Conservation (phyloP, 2,113 vertebrate species). For the Fregetta grallaria region DNA sequence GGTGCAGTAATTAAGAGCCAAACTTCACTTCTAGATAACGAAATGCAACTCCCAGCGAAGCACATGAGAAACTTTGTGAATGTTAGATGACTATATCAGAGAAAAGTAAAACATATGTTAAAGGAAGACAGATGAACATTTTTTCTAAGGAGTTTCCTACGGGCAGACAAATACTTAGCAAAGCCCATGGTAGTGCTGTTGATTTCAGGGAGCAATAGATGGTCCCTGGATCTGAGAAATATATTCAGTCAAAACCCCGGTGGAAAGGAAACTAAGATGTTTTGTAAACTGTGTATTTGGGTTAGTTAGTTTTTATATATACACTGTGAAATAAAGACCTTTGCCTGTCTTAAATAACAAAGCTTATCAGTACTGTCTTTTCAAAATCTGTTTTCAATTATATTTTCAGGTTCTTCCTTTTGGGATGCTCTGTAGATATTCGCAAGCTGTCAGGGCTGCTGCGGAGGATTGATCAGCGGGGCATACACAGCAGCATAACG, state of each 20-base stretch:
- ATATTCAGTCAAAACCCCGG: neutral
- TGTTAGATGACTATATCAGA: neutral
- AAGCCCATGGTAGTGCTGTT: neutral
- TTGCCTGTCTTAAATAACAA: neutral
- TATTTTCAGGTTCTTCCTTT: neutral
- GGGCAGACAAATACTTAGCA: neutral
- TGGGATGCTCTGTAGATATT: neutral
- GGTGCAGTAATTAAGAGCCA: neutral
- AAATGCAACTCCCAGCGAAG: neutral
- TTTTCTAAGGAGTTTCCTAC: neutral
- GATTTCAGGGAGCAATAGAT: neutral
- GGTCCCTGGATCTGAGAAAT: neutral
- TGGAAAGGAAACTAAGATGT: neutral
- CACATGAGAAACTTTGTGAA: neutral
- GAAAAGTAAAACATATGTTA: neutral
- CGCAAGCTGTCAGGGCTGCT: neutral
- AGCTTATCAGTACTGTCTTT: neutral
- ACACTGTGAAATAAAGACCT: neutral
- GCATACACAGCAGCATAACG: neutral
- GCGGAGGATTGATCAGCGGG: neutral
- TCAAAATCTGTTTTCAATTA: neutral
- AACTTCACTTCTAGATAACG: neutral
- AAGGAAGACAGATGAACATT: neutral
- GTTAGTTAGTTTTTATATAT: neutral
- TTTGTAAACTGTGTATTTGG: neutral